These are phyloP conservation scores for Parazoanthus darwini DNA, from an alignment of 92 coral and sea anemone genomes.

Conservation along the genomic window DNA sequence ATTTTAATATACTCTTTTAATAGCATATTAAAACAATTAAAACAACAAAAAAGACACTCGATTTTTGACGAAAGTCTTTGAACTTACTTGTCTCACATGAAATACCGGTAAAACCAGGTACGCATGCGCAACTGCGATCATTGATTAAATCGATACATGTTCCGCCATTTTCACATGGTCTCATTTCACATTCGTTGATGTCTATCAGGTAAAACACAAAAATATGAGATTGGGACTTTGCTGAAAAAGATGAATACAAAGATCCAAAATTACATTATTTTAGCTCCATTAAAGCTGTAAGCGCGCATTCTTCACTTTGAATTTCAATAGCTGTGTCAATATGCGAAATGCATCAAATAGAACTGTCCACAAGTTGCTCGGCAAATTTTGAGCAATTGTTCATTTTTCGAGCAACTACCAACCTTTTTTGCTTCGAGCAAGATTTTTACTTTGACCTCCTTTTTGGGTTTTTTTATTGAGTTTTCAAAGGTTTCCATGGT, in stretches of 20 bases:
- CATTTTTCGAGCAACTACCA: no score
- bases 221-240: neutral
- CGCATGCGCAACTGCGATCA: constrained; percentile 23
- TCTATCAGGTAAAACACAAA: neutral
- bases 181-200: constrained; percentile 14
- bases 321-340: neutral
- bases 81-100: constrained; percentile 23
- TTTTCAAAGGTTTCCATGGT: no score
- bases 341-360: neutral
- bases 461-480: no score
- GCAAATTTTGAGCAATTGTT: no score
- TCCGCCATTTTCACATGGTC: constrained; percentile 25
- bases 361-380: no score
- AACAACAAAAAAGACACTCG: neutral
- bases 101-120: neutral
- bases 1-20: no score
- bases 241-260: no score
- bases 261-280: neutral
- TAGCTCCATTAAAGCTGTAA: no score
- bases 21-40: no score
- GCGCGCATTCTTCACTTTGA: no score
- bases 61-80: neutral
- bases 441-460: no score
- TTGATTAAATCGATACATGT: constrained; percentile 13
- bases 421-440: no score